phyloP scores from a whole-genome alignment of 2,888 invertebrate genomes.

The Drosophila prolongata region DNA sequence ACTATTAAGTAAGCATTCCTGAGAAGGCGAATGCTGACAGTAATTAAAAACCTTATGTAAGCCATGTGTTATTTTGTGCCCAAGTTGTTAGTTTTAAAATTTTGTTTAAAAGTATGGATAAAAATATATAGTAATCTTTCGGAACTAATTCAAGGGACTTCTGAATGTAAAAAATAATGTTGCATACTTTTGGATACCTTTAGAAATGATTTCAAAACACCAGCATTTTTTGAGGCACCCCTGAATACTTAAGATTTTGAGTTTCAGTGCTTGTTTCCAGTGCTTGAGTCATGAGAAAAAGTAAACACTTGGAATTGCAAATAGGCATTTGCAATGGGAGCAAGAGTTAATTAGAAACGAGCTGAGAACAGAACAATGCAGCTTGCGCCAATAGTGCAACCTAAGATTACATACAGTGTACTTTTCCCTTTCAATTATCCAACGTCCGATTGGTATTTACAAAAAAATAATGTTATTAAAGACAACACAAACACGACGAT shows the following conservation, averaged over 20 bases:
- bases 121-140: no score
- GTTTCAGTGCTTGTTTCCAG: neutral
- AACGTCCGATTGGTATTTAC: conserved; percentile 38
- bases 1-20: no score
- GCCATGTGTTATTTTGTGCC: no score
- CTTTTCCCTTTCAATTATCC: neutral
- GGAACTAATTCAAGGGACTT: no score
- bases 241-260: neutral
- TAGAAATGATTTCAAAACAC: no score
- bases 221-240: no score
- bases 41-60: no score
- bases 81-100: no score
- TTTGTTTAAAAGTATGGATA: no score
- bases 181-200: no score
- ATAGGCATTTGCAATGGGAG: conserved; percentile 17
- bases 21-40: no score
- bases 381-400: neutral
- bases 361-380: conserved; percentile 2
- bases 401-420: conserved; percentile 10
- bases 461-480: conserved; percentile 67
- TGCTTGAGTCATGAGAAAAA: neutral
- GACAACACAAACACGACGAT: conserved; percentile 39
- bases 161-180: no score
- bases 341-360: conserved; percentile 28
- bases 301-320: conserved; percentile 25